Conservation (phyloP, 2,888 invertebrate species). For the Amitus sp. region DNA sequence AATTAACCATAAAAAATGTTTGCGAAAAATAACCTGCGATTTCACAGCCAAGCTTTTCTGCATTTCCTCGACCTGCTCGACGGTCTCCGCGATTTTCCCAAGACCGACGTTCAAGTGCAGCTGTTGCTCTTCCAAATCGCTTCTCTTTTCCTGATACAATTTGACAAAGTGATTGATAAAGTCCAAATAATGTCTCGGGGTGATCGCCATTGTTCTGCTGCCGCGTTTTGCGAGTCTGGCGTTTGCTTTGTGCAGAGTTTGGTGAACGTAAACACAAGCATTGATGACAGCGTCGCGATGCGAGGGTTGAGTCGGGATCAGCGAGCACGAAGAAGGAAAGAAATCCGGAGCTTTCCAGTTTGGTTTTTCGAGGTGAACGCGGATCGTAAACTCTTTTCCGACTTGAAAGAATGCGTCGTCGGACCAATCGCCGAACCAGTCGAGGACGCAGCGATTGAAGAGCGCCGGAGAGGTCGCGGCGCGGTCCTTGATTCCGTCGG, state of each 20-base stretch:
- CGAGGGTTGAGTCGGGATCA: conserved; percentile 78
- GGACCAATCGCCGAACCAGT: conserved; percentile 99
- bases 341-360: conserved; percentile 88
- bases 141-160: conserved; percentile 95
- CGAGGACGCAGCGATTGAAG: conserved; percentile 94
- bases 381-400: conserved; percentile 95
- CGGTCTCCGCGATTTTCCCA: conserved; percentile 98
- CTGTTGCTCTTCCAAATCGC: conserved; percentile 98
- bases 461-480: conserved; percentile 99
- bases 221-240: conserved; percentile 90
- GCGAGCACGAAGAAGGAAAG: conserved; percentile 88
- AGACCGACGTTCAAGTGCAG: conserved; percentile 98
- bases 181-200: conserved; percentile 97
- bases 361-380: conserved; percentile 91
- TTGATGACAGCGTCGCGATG: conserved; percentile 99
- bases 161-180: conserved; percentile 99
- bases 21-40: conserved; percentile 72
- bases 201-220: conserved; percentile 96
- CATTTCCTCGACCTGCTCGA: conserved; percentile 99
- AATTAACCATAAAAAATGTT: neutral
- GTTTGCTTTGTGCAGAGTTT: conserved; percentile 96
- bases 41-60: conserved; percentile 98
- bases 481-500: conserved; percentile 97
- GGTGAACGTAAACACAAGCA: conserved; percentile 98
- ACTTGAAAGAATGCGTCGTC: conserved; percentile 95